phyloP scores from a whole-genome alignment of 2,113 vertebrate species.

The Tragelaphus imberbis region DNA sequence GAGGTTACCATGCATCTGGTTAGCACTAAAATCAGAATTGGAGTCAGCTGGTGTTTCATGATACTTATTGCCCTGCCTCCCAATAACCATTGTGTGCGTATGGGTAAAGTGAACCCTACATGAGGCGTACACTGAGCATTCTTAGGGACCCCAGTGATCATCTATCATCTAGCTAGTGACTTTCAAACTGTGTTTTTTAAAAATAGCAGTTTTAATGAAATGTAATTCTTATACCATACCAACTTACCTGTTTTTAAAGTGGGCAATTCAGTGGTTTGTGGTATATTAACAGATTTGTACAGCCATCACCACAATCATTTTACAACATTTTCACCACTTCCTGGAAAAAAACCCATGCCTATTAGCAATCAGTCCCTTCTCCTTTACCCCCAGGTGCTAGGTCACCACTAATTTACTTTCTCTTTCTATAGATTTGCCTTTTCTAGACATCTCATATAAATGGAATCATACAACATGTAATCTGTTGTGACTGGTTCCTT shows the following conservation, averaged over 20 bases:
- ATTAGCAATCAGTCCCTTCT: neutral
- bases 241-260: neutral
- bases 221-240: neutral
- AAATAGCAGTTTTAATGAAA: constrained; percentile 5
- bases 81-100: neutral
- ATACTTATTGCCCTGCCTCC: neutral
- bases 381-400: neutral
- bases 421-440: neutral
- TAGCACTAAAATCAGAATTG: neutral
- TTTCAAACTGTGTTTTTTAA: neutral
- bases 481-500: neutral
- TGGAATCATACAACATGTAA: neutral
- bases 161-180: neutral
- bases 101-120: neutral
- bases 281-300: neutral
- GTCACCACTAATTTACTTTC: neutral
- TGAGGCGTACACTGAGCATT: neutral
- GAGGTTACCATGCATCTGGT: neutral
- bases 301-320: neutral
- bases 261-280: neutral
- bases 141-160: neutral
- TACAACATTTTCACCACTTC: neutral
- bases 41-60: neutral
- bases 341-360: neutral
- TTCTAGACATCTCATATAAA: neutral